These are phyloP conservation scores for Enteromius afrohamiltoni DNA, from an alignment of 2,797 vertebrate species.

Conservation along the genomic window DNA sequence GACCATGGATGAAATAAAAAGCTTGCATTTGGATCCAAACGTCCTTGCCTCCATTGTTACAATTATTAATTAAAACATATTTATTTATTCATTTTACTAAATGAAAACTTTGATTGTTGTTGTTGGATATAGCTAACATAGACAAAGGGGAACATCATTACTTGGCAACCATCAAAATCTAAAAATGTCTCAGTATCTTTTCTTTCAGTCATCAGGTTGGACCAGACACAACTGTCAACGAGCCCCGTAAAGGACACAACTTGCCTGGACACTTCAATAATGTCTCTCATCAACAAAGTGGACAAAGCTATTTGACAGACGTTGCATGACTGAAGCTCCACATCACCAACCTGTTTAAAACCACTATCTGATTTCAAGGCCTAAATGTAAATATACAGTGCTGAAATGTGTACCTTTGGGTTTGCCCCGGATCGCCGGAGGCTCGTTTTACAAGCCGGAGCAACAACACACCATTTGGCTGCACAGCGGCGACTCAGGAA, in stretches of 20 bases:
- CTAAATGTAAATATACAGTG: slow-evolving; percentile 44
- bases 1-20: too few species aligned
- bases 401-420: slow-evolving; percentile 40
- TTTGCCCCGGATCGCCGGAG: not conserved
- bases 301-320: slow-evolving; percentile 36
- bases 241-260: slow-evolving; percentile 24
- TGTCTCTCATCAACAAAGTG: slow-evolving; percentile 43
- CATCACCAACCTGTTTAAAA: slow-evolving; percentile 22
- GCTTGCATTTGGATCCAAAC: too few species aligned
- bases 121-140: not conserved
- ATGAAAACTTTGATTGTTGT: not conserved
- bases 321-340: slow-evolving; percentile 20
- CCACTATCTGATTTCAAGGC: slow-evolving; percentile 38
- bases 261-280: slow-evolving; percentile 23
- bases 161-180: not conserved
- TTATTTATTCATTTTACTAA: not conserved
- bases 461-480: slow-evolving; percentile 40
- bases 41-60: too few species aligned
- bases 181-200: slow-evolving; percentile 1
- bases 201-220: not conserved
- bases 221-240: slow-evolving; percentile 7
- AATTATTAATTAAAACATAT: not conserved
- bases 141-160: not conserved
- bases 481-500: slow-evolving; percentile 7
- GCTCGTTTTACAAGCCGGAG: slow-evolving; percentile 34